These are phyloP conservation scores for Leptopilina syphax DNA, from an alignment of 2,888 invertebrate genomes.

Conservation along the genomic window DNA sequence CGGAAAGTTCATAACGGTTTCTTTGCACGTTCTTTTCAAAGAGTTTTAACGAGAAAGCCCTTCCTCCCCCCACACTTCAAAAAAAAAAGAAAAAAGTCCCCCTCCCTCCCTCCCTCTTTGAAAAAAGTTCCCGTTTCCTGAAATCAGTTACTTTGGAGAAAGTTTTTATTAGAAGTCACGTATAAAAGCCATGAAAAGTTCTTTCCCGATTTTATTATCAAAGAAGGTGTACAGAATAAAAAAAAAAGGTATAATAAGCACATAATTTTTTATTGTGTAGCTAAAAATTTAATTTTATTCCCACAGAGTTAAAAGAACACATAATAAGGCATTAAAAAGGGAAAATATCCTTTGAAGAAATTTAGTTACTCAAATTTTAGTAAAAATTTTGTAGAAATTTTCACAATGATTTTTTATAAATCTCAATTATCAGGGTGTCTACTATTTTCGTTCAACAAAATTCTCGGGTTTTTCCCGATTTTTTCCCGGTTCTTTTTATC, in stretches of 20 bases:
- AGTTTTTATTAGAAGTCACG: constrained; percentile 21
- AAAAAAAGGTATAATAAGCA: not conserved
- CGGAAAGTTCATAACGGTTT: not conserved
- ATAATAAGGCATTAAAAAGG: too few relatives aligned
- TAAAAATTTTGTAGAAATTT: too few relatives aligned
- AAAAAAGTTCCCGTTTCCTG: not conserved
- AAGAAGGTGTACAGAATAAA: not conserved
- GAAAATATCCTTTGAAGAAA: too few relatives aligned
- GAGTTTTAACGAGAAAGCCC: constrained; percentile 20
- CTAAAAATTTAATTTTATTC: too few relatives aligned
- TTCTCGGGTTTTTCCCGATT: too few relatives aligned
- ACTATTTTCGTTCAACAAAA: too few relatives aligned
- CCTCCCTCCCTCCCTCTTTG: not conserved
- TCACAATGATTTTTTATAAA: too few relatives aligned
- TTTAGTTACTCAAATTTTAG: too few relatives aligned
- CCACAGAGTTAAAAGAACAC: too few relatives aligned
- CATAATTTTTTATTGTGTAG: not conserved
- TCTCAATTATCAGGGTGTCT: too few relatives aligned
- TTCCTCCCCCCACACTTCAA: not conserved
- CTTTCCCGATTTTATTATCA: not conserved
- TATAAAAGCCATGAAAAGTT: not conserved
- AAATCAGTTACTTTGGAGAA: not conserved
- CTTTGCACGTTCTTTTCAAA: constrained; percentile 15
- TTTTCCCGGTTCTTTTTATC: too few relatives aligned
- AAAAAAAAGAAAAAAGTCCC: not conserved